Evolutionary conservation across 2,113 vertebrate species (phyloP).

Genomic region (Rostratula benghalensis): DNA sequence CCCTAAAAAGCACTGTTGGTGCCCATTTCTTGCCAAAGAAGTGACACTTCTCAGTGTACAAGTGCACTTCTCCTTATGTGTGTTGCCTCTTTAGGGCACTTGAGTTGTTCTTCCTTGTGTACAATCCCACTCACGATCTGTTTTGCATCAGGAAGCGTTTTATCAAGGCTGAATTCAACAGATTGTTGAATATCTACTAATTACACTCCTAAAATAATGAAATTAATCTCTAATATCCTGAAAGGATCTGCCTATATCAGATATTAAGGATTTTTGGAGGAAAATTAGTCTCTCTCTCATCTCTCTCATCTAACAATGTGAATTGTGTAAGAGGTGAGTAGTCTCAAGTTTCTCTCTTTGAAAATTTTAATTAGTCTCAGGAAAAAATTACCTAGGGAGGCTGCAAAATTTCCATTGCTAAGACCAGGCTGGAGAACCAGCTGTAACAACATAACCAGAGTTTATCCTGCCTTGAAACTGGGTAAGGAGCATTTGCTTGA

Average conservation of each 20-base stretch:
- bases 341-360: background rate
- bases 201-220: background rate
- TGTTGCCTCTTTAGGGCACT: background rate
- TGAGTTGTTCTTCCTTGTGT: background rate
- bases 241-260: background rate
- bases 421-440: background rate
- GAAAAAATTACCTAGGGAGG: background rate
- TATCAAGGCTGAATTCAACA: background rate
- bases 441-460: background rate
- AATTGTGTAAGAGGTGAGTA: background rate
- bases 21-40: background rate
- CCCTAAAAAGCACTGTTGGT: background rate
- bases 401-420: background rate
- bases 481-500: background rate
- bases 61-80: background rate
- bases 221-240: background rate
- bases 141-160: background rate
- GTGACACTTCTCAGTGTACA: background rate
- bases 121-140: background rate
- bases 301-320: background rate
- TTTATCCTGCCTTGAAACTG: background rate
- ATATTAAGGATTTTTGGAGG: background rate
- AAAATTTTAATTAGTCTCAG: background rate
- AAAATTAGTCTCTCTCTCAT: fast-evolving
- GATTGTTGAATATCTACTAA: background rate